Conservation (phyloP, 2,113 vertebrate species). For the Oryzias woworae region DNA sequence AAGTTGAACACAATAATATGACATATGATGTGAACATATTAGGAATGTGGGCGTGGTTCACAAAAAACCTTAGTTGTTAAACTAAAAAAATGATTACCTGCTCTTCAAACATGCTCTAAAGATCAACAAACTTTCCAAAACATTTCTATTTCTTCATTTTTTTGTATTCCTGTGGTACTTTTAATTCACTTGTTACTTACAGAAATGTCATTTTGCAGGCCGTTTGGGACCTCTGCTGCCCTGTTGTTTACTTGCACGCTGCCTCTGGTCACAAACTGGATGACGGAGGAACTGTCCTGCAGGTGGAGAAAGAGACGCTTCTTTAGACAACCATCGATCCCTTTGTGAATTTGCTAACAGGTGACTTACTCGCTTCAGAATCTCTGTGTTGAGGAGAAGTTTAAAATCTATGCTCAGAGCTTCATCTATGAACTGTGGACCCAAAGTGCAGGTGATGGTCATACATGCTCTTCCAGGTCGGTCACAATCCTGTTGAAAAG, state of each 20-base stretch:
- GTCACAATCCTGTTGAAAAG: slow-evolving; percentile 87
- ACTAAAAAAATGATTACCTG: background rate
- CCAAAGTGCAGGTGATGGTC: slow-evolving; percentile 85
- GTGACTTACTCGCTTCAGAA: slow-evolving; percentile 86
- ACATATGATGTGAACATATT: too few relatives aligned
- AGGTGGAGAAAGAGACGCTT: background rate
- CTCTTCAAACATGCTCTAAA: background rate
- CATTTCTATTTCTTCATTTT: background rate
- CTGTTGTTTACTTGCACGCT: slow-evolving; percentile 81
- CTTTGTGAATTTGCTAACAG: background rate
- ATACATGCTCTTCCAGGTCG: slow-evolving; percentile 86
- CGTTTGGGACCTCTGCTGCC: slow-evolving; percentile 83
- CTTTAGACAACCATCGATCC: background rate
- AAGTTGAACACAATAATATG: too few relatives aligned
- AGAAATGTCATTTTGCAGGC: slow-evolving; percentile 86
- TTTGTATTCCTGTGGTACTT: background rate
- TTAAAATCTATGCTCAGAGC: slow-evolving; percentile 85
- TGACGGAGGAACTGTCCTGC: slow-evolving; percentile 94
- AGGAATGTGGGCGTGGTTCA: too few relatives aligned
- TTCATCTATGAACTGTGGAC: slow-evolving; percentile 87
- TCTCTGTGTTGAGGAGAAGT: slow-evolving; percentile 93
- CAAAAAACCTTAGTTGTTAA: too few relatives aligned
- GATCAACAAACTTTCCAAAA: too few relatives aligned
- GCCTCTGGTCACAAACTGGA: slow-evolving; percentile 91
- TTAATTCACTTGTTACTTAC: slow-evolving; percentile 78